phyloP scores from a whole-genome alignment of 1,140 invertebrate species.

The Hyles euphorbiae region DNA sequence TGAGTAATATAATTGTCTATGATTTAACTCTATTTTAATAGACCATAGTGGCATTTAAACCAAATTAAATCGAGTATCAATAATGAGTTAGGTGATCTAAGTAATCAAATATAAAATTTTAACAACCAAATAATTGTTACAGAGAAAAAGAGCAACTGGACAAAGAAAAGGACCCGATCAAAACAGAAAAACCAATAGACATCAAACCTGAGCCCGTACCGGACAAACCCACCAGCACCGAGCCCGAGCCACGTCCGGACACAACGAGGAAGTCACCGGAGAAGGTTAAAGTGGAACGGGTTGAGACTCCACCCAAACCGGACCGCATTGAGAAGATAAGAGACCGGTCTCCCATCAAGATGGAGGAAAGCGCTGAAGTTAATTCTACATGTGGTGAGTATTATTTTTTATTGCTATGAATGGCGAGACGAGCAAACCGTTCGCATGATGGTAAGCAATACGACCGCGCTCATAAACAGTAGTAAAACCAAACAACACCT shows the following conservation, averaged over 20 bases:
- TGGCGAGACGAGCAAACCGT: no score
- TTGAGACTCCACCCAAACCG: constrained; percentile 9
- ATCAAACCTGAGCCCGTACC: constrained; percentile 12
- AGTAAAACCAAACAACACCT: no score
- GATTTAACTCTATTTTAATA: no score
- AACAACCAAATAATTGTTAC: background rate
- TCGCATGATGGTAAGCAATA: no score
- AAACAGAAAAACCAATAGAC: constrained; percentile 9
- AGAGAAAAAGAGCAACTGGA: background rate
- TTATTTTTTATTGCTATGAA: background rate
- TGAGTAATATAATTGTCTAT: no score
- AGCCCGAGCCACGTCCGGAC: constrained; percentile 36
- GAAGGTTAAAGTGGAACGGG: constrained; percentile 14
- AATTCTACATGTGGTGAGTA: constrained; percentile 61
- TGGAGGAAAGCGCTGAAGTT: constrained; percentile 37
- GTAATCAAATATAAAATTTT: no score
- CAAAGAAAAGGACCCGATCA: background rate
- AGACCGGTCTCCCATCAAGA: constrained; percentile 24
- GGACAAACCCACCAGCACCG: constrained; percentile 21
- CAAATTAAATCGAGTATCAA: no score
- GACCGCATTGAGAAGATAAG: constrained; percentile 15
- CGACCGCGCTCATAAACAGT: no score
- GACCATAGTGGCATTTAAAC: no score
- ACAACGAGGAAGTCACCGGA: constrained; percentile 48
- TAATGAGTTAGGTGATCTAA: no score